These are phyloP conservation scores for Abrostola triplasia DNA, from an alignment of 2,888 invertebrate genomes.

Conservation along the genomic window DNA sequence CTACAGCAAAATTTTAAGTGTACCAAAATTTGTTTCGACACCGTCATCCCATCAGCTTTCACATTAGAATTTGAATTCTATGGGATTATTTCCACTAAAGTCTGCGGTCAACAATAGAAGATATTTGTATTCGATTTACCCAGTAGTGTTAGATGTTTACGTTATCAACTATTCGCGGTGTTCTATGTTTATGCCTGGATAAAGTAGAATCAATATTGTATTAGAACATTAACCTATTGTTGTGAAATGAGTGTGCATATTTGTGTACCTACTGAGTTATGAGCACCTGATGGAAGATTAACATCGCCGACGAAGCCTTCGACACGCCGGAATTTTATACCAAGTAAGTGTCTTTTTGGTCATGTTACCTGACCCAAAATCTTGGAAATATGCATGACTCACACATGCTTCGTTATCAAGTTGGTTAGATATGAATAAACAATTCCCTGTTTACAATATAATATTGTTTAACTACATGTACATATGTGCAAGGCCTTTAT, in stretches of 20 bases:
- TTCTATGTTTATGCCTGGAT: slow-evolving; percentile 67
- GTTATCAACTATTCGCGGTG: slow-evolving; percentile 62
- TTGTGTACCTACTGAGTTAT: slow-evolving; percentile 68
- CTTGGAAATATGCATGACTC: slow-evolving; percentile 48
- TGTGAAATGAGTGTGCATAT: slow-evolving; percentile 81
- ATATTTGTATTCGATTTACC: slow-evolving; percentile 66
- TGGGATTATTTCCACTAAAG: slow-evolving; percentile 56
- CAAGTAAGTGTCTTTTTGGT: slow-evolving; percentile 57
- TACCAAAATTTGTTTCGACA: slow-evolving; percentile 39
- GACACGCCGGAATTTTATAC: slow-evolving; percentile 43
- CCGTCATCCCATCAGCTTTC: slow-evolving; percentile 50
- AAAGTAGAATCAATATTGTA: slow-evolving; percentile 75
- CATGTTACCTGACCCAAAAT: slow-evolving; percentile 18
- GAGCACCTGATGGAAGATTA: slow-evolving; percentile 68
- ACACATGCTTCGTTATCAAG: slow-evolving; percentile 29
- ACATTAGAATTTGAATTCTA: slow-evolving; percentile 58
- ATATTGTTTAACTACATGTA: slow-evolving; percentile 4
- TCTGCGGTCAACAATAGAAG: slow-evolving; percentile 49
- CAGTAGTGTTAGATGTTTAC: slow-evolving; percentile 70
- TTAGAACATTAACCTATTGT: slow-evolving; percentile 68
- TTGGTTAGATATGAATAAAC: slow-evolving; percentile 37
- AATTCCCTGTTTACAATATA: slow-evolving; percentile 19
- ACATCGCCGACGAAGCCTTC: slow-evolving; percentile 29
- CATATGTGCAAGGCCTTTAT: not conserved
- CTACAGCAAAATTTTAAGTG: slow-evolving; percentile 50